Percentiles rank a stretch among this genome's conserved stretches.
These are phyloP conservation scores for Seira musarum DNA, from an alignment of 2,888 invertebrate genomes.

Conservation along the genomic window DNA sequence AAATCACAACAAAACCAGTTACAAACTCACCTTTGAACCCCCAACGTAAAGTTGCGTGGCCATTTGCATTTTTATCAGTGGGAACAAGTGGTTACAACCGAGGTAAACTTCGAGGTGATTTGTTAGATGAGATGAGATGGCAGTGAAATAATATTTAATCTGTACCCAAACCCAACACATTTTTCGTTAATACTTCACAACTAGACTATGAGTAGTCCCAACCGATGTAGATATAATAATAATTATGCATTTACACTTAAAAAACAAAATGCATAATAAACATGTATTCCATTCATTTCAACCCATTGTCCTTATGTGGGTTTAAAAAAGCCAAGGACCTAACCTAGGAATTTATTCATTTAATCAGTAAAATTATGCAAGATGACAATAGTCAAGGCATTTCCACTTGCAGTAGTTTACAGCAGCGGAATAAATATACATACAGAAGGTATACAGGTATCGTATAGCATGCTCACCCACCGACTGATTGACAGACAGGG, in stretches of 20 bases:
- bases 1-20: constrained; percentile 48
- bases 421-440: no score
- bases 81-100: background rate
- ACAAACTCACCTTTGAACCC: constrained; percentile 33
- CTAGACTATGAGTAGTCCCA: constrained; percentile 3
- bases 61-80: constrained; percentile 12
- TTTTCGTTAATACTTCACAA: no score
- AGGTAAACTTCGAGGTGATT: background rate
- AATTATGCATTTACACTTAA: background rate
- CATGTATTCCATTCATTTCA: background rate
- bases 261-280: background rate
- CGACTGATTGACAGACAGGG: constrained; percentile 13
- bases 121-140: no score
- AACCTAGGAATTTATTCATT: background rate
- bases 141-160: background rate
- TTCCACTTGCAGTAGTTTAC: no score
- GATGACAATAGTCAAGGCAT: no score
- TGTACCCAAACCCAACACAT: background rate
- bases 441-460: no score
- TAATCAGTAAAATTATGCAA: background rate
- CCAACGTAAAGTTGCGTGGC: constrained; percentile 26
- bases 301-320: background rate
- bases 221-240: background rate
- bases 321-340: background rate
- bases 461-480: no score